Percentiles rank a stretch among this genome's conserved stretches.
phyloP scores from a whole-genome alignment of 2,888 invertebrate species.

The Lymantria monacha region DNA sequence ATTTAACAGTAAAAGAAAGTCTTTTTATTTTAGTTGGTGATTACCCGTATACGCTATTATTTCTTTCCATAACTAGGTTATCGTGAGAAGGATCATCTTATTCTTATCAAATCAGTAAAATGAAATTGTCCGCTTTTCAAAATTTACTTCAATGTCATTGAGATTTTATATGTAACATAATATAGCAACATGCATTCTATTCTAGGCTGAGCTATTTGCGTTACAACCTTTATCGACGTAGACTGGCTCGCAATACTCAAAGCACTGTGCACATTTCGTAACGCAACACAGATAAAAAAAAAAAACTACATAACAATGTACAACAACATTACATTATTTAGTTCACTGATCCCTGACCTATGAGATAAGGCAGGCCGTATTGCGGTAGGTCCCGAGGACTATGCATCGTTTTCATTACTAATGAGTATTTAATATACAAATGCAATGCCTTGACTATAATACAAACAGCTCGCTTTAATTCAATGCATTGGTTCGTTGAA shows the following conservation, averaged over 20 bases:
- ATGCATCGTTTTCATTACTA: conserved; percentile 38
- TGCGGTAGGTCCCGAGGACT: conserved; percentile 44
- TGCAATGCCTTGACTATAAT: conserved; percentile 8
- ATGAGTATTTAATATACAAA: conserved; percentile 21
- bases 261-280: conserved; percentile 12
- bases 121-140: no score
- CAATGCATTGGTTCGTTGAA: conserved; percentile 16
- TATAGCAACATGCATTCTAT: conserved; percentile 22
- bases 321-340: conserved; percentile 16
- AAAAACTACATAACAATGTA: conserved; percentile 8
- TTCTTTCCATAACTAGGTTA: no score
- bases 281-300: conserved; percentile 16
- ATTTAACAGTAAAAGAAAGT: no score
- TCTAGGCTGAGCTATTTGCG: conserved; percentile 23
- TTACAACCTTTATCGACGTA: conserved; percentile 21
- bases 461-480: conserved; percentile 12
- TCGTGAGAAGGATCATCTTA: no score
- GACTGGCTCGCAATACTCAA: conserved; percentile 17
- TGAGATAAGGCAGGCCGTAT: conserved; percentile 34
- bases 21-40: no score
- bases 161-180: conserved; percentile 9
- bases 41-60: no score
- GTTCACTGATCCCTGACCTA: conserved; percentile 32
- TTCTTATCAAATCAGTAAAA: no score
- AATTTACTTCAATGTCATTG: conserved; percentile 10